Conservation (phyloP, 2,113 vertebrate genomes). For the Lagenorhynchus albirostris region DNA sequence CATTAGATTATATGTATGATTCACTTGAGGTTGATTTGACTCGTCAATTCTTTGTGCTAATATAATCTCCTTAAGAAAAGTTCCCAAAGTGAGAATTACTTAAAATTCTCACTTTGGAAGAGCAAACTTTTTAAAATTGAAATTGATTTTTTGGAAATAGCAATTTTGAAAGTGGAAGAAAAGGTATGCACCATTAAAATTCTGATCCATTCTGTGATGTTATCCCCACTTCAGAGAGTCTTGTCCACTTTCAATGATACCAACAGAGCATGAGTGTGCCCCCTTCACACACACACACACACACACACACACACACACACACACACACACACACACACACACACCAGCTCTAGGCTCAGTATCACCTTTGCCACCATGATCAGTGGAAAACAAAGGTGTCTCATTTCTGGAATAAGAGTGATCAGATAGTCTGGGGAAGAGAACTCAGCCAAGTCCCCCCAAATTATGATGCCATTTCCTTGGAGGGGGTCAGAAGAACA, state of each 20-base stretch:
- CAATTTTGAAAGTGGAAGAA: neutral
- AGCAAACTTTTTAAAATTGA: neutral
- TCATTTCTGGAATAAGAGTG: neutral
- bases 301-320: too few species aligned
- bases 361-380: neutral
- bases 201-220: neutral
- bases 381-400: neutral
- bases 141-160: neutral
- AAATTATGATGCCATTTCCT: neutral
- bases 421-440: neutral
- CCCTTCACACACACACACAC: neutral
- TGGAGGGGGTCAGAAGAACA: neutral
- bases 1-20: slow-evolving; percentile 24
- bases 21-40: slow-evolving; percentile 29
- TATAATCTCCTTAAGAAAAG: slow-evolving; percentile 40
- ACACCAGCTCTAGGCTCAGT: neutral
- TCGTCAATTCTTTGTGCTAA: slow-evolving; percentile 29
- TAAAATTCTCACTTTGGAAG: neutral
- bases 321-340: too few species aligned
- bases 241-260: neutral
- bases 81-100: neutral
- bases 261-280: neutral
- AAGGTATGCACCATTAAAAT: neutral
- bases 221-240: neutral
- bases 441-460: neutral